phyloP scores from a whole-genome alignment of 2,888 invertebrate species.

The Caenorhabditis sp. region DNA sequence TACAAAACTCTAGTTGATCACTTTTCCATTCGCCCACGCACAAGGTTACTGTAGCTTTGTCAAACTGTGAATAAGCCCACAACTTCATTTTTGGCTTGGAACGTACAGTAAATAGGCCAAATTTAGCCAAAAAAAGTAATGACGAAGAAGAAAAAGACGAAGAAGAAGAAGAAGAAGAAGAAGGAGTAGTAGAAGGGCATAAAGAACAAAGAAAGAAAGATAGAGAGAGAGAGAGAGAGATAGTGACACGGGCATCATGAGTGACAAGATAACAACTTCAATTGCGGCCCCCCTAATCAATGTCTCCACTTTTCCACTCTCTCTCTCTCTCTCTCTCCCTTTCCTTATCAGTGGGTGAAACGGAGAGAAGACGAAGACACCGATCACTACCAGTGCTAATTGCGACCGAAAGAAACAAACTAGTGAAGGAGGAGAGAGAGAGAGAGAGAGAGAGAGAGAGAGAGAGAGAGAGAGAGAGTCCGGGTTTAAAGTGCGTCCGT shows the following conservation, averaged over 20 bases:
- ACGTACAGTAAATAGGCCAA: too few relatives aligned
- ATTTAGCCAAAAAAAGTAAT: too few relatives aligned
- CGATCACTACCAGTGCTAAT: conserved; percentile 4
- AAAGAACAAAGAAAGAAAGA: conserved; percentile 1
- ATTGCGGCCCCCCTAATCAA: not conserved
- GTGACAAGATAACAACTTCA: conserved; percentile 1
- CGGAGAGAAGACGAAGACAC: not conserved
- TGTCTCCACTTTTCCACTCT: conserved; percentile 7
- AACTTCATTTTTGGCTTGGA: too few relatives aligned
- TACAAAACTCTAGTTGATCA: too few relatives aligned
- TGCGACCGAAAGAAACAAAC: too few relatives aligned
- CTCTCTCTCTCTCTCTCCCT: conserved; percentile 3
- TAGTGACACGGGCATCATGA: conserved; percentile 4
- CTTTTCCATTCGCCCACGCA: too few relatives aligned
- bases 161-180: not conserved
- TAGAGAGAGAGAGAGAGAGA: conserved; percentile 7
- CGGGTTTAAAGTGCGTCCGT: conserved; percentile 1
- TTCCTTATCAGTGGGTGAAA: conserved; percentile 9
- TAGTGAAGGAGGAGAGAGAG: not conserved
- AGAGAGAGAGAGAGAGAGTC: not conserved
- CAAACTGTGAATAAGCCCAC: too few relatives aligned
- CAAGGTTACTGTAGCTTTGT: too few relatives aligned
- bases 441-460: not conserved
- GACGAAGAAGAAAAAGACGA: not conserved
- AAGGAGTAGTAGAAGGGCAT: not conserved